Evolutionary conservation across 2,113 vertebrate genomes (phyloP).

Genomic region (Lota lota): DNA sequence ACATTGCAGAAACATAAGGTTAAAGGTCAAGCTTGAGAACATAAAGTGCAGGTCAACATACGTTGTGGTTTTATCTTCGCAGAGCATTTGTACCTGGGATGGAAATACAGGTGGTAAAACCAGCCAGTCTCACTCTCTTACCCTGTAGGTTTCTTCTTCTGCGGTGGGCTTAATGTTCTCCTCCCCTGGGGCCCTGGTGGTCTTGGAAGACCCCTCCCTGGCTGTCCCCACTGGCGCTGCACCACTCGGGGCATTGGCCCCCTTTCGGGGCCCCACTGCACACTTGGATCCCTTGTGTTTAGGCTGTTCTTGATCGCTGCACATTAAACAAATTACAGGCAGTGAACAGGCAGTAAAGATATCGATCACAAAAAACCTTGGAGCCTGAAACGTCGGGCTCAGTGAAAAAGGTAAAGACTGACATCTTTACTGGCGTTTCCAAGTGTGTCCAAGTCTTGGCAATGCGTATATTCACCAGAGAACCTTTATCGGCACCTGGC

Average conservation of each 20-base stretch:
- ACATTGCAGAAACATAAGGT: no score
- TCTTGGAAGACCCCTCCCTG: constrained; percentile 37
- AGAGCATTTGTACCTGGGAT: neutral
- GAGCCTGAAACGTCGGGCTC: constrained; percentile 11
- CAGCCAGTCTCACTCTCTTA: constrained; percentile 25
- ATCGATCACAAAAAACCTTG: no score
- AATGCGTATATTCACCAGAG: constrained; percentile 25
- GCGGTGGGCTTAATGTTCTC: constrained; percentile 36
- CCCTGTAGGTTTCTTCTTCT: constrained; percentile 74
- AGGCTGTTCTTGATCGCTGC: constrained; percentile 59
- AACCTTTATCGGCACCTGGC: constrained; percentile 25
- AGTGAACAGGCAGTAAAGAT: constrained; percentile 31
- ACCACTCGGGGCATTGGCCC: constrained; percentile 14
- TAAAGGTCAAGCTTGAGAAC: no score
- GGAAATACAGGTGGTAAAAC: neutral
- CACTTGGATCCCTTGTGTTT: constrained; percentile 54
- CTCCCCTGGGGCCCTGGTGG: constrained; percentile 31
- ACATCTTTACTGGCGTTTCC: constrained; percentile 17
- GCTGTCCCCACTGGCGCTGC: constrained; percentile 15
- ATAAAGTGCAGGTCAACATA: no score
- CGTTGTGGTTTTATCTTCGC: neutral
- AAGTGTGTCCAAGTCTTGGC: no score
- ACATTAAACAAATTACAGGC: constrained; percentile 40
- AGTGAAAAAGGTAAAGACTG: constrained; percentile 34
- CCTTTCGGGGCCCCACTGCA: constrained; percentile 37